Evolutionary conservation across 2,797 vertebrate species (phyloP).

Genomic region (Sebastes nivosus): DNA sequence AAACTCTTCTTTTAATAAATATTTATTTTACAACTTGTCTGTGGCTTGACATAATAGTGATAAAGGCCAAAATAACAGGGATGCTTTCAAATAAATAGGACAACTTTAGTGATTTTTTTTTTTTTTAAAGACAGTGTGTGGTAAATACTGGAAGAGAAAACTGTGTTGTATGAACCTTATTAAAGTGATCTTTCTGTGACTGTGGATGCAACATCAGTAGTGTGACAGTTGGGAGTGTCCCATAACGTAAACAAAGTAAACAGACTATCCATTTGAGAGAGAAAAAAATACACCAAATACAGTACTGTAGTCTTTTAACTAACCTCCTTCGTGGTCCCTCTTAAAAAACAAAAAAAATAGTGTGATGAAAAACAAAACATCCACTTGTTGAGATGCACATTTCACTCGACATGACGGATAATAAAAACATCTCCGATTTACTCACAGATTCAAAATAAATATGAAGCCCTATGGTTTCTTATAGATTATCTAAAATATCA

Average conservation of each 20-base stretch:
- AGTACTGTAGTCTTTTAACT: slow-evolving; percentile 70
- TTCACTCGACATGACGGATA: slow-evolving; percentile 36
- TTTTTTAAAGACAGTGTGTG: slow-evolving; percentile 19
- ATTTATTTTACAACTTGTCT: slow-evolving; percentile 72
- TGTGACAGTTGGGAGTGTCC: slow-evolving; percentile 61
- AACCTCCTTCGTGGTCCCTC: slow-evolving; percentile 62
- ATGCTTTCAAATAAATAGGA: slow-evolving; percentile 71
- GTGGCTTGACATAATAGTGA: slow-evolving; percentile 41
- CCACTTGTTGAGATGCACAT: slow-evolving; percentile 53
- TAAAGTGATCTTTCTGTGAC: slow-evolving; percentile 24
- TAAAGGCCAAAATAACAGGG: slow-evolving; percentile 28
- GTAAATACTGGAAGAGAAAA: slow-evolving; percentile 33
- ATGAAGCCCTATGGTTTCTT: slow-evolving; percentile 57
- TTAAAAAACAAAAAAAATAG: slow-evolving; percentile 59
- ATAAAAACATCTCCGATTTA: slow-evolving; percentile 40
- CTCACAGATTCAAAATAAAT: slow-evolving; percentile 72
- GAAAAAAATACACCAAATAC: slow-evolving; percentile 61
- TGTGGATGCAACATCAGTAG: slow-evolving; percentile 70
- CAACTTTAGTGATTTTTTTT: slow-evolving; percentile 29
- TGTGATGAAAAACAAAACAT: slow-evolving; percentile 19
- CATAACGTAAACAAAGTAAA: slow-evolving; percentile 63
- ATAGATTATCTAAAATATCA: slow-evolving; percentile 60
- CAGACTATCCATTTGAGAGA: slow-evolving; percentile 36
- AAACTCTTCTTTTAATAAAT: slow-evolving; percentile 76
- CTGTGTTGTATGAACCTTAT: slow-evolving; percentile 21